Evolutionary conservation across 2,113 vertebrate species (phyloP).

Genomic region (Callospermophilus lateralis): DNA sequence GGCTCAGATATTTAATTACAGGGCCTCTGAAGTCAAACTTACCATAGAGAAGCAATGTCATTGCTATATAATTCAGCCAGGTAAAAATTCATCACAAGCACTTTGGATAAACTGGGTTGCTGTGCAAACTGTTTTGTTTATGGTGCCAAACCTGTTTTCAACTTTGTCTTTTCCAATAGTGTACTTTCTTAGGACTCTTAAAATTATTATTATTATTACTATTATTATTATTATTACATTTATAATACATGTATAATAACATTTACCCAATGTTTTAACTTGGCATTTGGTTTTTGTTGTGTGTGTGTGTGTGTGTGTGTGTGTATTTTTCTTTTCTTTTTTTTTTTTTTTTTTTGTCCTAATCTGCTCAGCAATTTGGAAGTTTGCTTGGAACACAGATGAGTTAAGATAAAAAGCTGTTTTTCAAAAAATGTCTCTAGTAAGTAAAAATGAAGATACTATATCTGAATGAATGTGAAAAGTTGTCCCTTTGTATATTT

Average conservation of each 20-base stretch:
- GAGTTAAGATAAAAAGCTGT: slow-evolving; percentile 79
- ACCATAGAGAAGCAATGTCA: not conserved
- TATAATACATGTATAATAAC: not conserved
- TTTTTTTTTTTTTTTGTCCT: slow-evolving; percentile 6
- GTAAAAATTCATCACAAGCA: not conserved
- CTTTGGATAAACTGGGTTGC: not conserved
- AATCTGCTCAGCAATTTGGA: slow-evolving; percentile 77
- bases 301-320: not conserved
- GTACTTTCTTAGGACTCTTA: slow-evolving; percentile 25
- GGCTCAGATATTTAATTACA: slow-evolving; percentile 29
- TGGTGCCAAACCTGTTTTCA: slow-evolving; percentile 43
- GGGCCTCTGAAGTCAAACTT: not conserved
- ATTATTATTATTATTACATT: too few species aligned
- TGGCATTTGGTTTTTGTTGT: slow-evolving; percentile 39
- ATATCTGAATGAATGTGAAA: slow-evolving; percentile 83
- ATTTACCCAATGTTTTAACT: slow-evolving; percentile 64
- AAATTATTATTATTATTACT: not conserved
- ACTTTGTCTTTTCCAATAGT: slow-evolving; percentile 32
- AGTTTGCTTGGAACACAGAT: slow-evolving; percentile 80
- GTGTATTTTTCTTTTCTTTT: not conserved
- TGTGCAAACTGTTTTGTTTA: not conserved
- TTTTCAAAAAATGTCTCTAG: slow-evolving; percentile 79
- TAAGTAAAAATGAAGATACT: slow-evolving; percentile 83
- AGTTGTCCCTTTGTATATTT: slow-evolving; percentile 83
- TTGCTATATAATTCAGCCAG: not conserved